Conservation (phyloP, 2,113 vertebrate genomes). For the Thunnus thynnus region DNA sequence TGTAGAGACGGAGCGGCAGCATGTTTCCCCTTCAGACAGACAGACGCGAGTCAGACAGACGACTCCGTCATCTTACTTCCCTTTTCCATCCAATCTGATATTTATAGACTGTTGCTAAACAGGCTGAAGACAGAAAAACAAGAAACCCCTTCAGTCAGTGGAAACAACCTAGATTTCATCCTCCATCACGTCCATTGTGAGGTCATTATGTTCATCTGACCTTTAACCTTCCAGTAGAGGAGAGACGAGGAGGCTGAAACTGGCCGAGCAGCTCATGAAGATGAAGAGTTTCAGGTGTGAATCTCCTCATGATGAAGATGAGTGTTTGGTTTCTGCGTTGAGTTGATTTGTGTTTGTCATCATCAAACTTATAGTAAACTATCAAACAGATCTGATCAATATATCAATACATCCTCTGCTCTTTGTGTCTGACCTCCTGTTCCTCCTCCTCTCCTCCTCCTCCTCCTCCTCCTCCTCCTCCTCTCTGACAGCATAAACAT, state of each 20-base stretch:
- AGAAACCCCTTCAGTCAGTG: background rate
- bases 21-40: conserved; percentile 15
- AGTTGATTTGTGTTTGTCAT: too few relatives aligned
- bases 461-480: background rate
- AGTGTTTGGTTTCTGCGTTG: too few relatives aligned
- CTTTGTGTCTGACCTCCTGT: background rate
- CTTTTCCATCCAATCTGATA: conserved; percentile 34
- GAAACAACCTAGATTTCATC: too few relatives aligned
- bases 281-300: too few relatives aligned
- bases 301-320: too few relatives aligned
- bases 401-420: background rate
- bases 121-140: background rate
- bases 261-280: too few relatives aligned
- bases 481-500: conserved; percentile 31
- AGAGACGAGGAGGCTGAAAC: too few relatives aligned
- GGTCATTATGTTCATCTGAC: too few relatives aligned
- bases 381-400: too few relatives aligned
- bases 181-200: too few relatives aligned
- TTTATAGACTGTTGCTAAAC: conserved; percentile 46
- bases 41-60: conserved; percentile 4
- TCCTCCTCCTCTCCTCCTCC: background rate
- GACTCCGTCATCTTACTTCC: conserved; percentile 38
- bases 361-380: too few relatives aligned
- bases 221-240: too few relatives aligned
- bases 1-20: conserved; percentile 31